A percentile compares a stretch with the other conserved stretches of the same genome.
Conservation (phyloP, 2,888 invertebrate species). For the Clostera curtula region DNA sequence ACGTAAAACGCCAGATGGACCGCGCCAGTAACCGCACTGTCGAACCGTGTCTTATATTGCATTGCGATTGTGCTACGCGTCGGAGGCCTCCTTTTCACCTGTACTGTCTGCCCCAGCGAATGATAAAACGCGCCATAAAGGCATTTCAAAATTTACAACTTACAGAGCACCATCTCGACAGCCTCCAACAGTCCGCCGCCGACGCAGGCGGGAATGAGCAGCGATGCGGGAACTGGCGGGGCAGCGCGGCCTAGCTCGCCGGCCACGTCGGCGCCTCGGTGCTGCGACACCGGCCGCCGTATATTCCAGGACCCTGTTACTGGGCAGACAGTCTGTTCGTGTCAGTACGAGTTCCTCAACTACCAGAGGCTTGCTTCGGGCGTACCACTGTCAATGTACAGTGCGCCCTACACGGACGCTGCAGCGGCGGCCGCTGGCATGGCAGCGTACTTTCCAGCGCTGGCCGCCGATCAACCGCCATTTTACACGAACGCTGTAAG, state of each 20-base stretch:
- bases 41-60: constrained; percentile 18
- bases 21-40: too few relatives aligned
- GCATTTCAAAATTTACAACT: constrained; percentile 74
- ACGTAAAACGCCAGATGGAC: too few relatives aligned
- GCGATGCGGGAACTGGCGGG: constrained; percentile 68
- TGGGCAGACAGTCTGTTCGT: constrained; percentile 91
- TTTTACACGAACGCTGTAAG: constrained; percentile 91
- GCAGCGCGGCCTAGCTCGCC: constrained; percentile 69
- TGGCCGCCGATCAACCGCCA: constrained; percentile 89
- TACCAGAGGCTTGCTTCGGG: constrained; percentile 86
- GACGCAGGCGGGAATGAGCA: constrained; percentile 75
- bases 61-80: constrained; percentile 55
- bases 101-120: constrained; percentile 53
- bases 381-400: constrained; percentile 87
- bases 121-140: constrained; percentile 69
- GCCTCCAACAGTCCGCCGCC: constrained; percentile 81
- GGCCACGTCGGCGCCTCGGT: constrained; percentile 76
- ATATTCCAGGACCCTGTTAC: constrained; percentile 93
- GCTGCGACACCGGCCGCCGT: constrained; percentile 94
- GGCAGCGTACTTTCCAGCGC: constrained; percentile 89
- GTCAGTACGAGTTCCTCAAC: constrained; percentile 91
- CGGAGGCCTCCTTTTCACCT: constrained; percentile 54
- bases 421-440: constrained; percentile 83
- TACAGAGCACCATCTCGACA: constrained; percentile 80
- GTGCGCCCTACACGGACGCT: constrained; percentile 83